phyloP scores from a whole-genome alignment of 2,797 vertebrate genomes.

The Neosilurus mollespiculum region DNA sequence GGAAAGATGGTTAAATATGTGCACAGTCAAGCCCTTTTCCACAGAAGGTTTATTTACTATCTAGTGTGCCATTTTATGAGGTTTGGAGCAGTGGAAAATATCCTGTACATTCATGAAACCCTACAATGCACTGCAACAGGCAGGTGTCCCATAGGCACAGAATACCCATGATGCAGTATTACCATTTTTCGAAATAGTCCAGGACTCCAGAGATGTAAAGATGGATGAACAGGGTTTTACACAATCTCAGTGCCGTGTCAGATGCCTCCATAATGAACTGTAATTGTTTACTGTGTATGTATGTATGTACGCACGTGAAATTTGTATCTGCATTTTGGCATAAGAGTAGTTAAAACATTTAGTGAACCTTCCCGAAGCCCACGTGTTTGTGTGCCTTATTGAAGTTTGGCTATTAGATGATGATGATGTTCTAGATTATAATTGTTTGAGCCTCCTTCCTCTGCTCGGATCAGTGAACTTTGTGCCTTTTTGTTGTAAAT shows the following conservation, averaged over 20 bases:
- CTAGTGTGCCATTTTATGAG: background rate
- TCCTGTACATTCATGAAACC: background rate
- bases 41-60: background rate
- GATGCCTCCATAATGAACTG: constrained; percentile 45
- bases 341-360: constrained; percentile 50
- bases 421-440: background rate
- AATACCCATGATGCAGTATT: background rate
- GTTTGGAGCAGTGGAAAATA: background rate
- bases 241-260: constrained; percentile 32
- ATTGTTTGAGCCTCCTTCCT: constrained; percentile 31
- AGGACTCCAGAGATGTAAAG: background rate
- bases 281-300: constrained; percentile 38
- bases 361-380: constrained; percentile 24
- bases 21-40: background rate
- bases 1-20: background rate
- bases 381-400: constrained; percentile 55
- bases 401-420: constrained; percentile 29
- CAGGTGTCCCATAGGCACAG: background rate
- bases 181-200: background rate
- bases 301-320: background rate
- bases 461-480: constrained; percentile 40
- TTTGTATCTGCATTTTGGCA: constrained; percentile 17
- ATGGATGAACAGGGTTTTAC: constrained; percentile 26
- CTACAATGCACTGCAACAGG: background rate
- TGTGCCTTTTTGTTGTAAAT: constrained; percentile 52